Evolutionary conservation across 2,113 vertebrate species (phyloP), one percentile per base, ranked within the genome.

Genomic region (Dicaeum eximium): DNA sequence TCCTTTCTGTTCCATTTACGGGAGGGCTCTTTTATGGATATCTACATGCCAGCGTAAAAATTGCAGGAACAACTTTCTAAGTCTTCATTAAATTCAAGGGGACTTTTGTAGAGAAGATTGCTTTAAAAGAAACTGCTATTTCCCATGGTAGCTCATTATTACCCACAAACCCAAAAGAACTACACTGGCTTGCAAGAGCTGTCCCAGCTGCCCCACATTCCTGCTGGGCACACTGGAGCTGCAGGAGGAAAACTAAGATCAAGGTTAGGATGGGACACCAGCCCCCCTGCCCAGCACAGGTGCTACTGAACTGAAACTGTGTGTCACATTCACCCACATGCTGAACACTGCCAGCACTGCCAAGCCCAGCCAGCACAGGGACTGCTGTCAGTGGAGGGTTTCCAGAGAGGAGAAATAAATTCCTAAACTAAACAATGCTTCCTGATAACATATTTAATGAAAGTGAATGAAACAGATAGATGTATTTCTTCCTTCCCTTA

Each of bases 71-170:
- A 89, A 78, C 84, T 86, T 88, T 73, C 84, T 60, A 94, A 78
- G 78, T 81, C 91, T 94, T 79, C 69, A 85, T 90, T 85, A 87
- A 90, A 92, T 81, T 93, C 88, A 84, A 71, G 61, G 33, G 56
- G 50, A 37, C 37, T 94, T 92, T 23, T 28, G 20, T 54, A 44
- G 31, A 82, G 22, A 73, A 91, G 58, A 80, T 12, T 48, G 25
- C 69, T 84, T 80, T 44, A 50, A 66, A 91, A 87, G 60, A 66
- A 89, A 50, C 37, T 35, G 67, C 48, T 48, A 3, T 40, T 73
- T 74, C 78, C 45, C 58, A 27, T 3, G 10, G 1, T 2, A 3
- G 62, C 50, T 95, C 4, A 0, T 53, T 45, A 66, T 25, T 48
- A 81, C 38, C 66, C 57, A 42, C 74, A 86, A 70, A 81, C 19